These are phyloP conservation scores for Bryconaethiops microstoma DNA, from an alignment of 2,797 vertebrate genomes.

Conservation along the genomic window DNA sequence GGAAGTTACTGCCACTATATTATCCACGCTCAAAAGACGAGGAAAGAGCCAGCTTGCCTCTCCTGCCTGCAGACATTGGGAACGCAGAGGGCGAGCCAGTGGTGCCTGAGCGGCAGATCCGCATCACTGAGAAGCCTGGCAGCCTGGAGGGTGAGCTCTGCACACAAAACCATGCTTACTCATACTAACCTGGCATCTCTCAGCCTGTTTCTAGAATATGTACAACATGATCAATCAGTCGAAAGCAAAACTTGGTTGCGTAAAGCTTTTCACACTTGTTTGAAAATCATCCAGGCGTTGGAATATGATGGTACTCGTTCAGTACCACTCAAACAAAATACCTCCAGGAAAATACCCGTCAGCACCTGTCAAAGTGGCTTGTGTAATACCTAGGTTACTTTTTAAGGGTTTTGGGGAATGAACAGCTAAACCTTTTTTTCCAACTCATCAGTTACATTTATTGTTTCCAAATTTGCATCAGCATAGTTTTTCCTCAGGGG, in stretches of 20 bases:
- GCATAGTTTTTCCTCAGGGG: background rate
- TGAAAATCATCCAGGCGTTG: background rate
- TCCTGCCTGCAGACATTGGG: constrained; percentile 92
- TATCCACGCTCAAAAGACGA: constrained; percentile 90
- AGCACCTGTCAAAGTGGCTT: background rate
- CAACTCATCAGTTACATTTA: background rate
- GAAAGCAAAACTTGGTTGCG: background rate
- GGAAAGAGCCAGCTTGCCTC: constrained; percentile 81
- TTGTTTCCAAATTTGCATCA: constrained; percentile 27
- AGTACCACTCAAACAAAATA: background rate
- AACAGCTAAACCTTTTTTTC: background rate
- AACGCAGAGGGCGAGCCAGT: constrained; percentile 95
- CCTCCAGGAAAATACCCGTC: constrained; percentile 2
- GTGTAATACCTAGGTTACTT: background rate
- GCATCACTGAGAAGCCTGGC: constrained; percentile 93
- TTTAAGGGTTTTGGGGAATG: constrained; percentile 14
- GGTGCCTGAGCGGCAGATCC: constrained; percentile 93
- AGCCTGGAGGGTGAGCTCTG: constrained; percentile 82
- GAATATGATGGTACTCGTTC: constrained; percentile 1
- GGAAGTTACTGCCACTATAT: constrained; percentile 91
- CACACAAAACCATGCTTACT: background rate
- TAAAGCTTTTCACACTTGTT: background rate
- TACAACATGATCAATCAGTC: background rate
- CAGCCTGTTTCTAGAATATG: background rate
- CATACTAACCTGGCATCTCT: background rate